These are phyloP conservation scores for Romanogobio albipinnatus DNA, from an alignment of 2,113 vertebrate species.

Conservation along the genomic window DNA sequence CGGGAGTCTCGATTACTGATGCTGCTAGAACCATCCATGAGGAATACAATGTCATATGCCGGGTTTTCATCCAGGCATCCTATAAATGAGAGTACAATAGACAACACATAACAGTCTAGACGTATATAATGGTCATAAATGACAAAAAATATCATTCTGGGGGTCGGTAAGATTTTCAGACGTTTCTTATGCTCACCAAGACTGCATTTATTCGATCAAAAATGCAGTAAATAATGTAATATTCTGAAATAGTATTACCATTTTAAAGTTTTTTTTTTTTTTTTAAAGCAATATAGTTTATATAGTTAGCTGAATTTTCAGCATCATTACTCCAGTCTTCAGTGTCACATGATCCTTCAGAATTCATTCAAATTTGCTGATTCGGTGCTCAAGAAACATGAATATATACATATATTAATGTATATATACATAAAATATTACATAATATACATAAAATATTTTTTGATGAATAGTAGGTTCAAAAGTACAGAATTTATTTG, in stretches of 20 bases:
- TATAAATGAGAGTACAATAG: slow-evolving; percentile 55
- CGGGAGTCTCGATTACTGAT: slow-evolving; percentile 73
- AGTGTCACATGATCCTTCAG: neutral
- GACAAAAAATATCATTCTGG: neutral
- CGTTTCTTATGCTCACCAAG: neutral
- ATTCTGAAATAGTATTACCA: neutral
- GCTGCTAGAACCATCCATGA: slow-evolving; percentile 81
- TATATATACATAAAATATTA: too few relatives aligned
- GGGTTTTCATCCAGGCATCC: slow-evolving; percentile 73
- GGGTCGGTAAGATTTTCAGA: neutral
- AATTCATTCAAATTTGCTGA: neutral
- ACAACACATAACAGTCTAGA: neutral
- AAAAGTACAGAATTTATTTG: neutral
- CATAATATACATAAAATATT: neutral
- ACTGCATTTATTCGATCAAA: neutral
- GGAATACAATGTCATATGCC: slow-evolving; percentile 81
- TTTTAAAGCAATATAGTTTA: too few relatives aligned
- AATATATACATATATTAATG: neutral
- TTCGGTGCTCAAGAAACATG: neutral
- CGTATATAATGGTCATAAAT: neutral
- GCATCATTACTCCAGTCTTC: neutral
- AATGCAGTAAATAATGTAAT: neutral
- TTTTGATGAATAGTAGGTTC: neutral
- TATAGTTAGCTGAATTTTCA: too few relatives aligned
- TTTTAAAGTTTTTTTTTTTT: too few relatives aligned